phyloP scores from a whole-genome alignment of 92 coral and sea anemone genomes.

The Siderastrea radians region DNA sequence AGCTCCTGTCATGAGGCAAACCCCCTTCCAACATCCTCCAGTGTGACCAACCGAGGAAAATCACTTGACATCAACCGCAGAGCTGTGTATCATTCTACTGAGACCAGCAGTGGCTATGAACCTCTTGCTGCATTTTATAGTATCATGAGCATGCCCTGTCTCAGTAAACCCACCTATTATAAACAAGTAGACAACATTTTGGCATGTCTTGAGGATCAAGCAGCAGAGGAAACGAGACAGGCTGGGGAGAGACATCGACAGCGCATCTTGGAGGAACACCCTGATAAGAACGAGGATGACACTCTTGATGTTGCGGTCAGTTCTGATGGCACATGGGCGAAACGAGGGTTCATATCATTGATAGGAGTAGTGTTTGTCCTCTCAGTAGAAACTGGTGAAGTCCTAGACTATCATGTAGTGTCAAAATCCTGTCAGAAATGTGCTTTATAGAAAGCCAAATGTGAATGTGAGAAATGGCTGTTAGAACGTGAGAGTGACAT shows the following conservation, averaged over 20 bases:
- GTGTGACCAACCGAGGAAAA: neutral
- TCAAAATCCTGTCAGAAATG: neutral
- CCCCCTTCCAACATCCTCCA: neutral
- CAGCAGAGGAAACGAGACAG: conserved; percentile 12
- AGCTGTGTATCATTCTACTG: conserved; percentile 1
- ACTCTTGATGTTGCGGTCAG: conserved; percentile 29
- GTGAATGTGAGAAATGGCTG: neutral
- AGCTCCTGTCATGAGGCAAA: neutral
- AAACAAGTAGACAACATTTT: conserved; percentile 34
- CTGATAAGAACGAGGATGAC: conserved; percentile 2
- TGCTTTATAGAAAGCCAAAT: neutral
- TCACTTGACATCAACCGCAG: conserved; percentile 23
- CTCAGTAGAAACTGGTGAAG: no score
- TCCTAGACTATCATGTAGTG: neutral
- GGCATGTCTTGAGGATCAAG: conserved; percentile 13
- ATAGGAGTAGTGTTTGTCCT: conserved; percentile 40
- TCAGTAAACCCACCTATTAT: neutral
- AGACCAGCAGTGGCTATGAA: conserved; percentile 25
- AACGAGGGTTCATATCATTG: conserved; percentile 42
- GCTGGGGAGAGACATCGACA: conserved; percentile 18
- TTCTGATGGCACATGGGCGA: conserved; percentile 51
- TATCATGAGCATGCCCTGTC: conserved; percentile 46
- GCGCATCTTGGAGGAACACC: conserved; percentile 25
- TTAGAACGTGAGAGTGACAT: neutral
- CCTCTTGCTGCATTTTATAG: conserved; percentile 6